These are phyloP conservation scores for Centroberyx gerrardi DNA, from an alignment of 2,797 vertebrate species.

Conservation along the genomic window DNA sequence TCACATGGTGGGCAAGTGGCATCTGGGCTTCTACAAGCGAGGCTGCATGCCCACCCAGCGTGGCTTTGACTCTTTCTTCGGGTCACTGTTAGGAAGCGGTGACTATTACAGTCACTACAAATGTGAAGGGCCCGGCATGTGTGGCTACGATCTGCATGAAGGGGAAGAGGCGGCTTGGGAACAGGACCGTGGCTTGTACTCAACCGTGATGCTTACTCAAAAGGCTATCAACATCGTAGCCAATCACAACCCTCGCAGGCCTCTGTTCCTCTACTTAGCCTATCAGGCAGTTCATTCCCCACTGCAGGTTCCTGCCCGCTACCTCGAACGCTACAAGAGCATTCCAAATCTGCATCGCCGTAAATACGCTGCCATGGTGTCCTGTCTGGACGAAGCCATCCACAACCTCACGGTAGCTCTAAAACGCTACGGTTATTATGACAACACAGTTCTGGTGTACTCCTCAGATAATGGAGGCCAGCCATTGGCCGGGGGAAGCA, in stretches of 20 bases:
- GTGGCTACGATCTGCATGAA: conserved; percentile 96
- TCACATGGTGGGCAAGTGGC: conserved; percentile 99
- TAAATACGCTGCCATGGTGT: conserved; percentile 96
- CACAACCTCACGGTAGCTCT: conserved; percentile 93
- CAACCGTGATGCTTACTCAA: conserved; percentile 95
- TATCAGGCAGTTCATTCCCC: conserved; percentile 98
- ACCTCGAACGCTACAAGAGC: conserved; percentile 93
- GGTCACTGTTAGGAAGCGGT: conserved; percentile 94
- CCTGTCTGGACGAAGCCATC: conserved; percentile 95
- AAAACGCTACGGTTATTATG: conserved; percentile 92
- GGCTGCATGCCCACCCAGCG: conserved; percentile 96
- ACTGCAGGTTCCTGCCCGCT: conserved; percentile 92
- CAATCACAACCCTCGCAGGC: conserved; percentile 88
- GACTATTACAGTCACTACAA: conserved; percentile 98
- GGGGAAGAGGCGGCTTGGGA: conserved; percentile 96
- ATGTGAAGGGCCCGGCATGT: conserved; percentile 94
- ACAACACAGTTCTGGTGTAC: conserved; percentile 95
- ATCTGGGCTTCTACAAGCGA: conserved; percentile 96
- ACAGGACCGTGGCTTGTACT: conserved; percentile 93
- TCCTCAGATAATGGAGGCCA: conserved; percentile 98
- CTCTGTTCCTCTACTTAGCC: conserved; percentile 94
- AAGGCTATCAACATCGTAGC: conserved; percentile 92
- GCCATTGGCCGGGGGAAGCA: conserved; percentile 93
- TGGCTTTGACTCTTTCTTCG: conserved; percentile 97
- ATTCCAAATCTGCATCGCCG: conserved; percentile 93